phyloP scores from a whole-genome alignment of 2,797 vertebrate genomes.

The Spea hammondii region DNA sequence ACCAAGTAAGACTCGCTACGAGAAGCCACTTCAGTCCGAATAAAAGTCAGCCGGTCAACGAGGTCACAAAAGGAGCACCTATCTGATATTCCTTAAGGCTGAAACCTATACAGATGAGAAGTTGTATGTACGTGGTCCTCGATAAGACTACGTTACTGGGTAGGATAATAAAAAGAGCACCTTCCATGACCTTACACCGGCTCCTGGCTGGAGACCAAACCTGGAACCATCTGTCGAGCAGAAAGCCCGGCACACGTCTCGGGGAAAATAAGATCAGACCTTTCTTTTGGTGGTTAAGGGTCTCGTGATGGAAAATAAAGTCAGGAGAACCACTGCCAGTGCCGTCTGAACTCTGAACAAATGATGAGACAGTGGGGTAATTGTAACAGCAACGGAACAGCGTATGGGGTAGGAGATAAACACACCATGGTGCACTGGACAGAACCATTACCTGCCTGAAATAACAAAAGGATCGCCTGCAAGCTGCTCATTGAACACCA shows the following conservation, averaged over 20 bases:
- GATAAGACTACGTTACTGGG: no score
- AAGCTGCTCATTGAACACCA: no score
- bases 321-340: conserved; percentile 5
- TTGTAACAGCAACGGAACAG: conserved; percentile 3
- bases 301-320: not conserved
- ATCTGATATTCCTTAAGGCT: no score
- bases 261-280: conserved; percentile 13
- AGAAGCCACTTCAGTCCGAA: no score
- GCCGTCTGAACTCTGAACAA: conserved; percentile 16
- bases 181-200: no score
- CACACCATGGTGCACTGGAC: not conserved
- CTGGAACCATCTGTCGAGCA: conserved; percentile 29
- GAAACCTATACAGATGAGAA: no score
- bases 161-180: no score
- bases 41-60: no score
- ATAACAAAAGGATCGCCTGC: no score
- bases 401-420: not conserved
- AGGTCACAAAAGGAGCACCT: no score
- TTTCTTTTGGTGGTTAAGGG: conserved; percentile 5
- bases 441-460: conserved; percentile 15
- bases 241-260: conserved; percentile 2
- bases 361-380: conserved; percentile 4
- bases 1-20: no score
- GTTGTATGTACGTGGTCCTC: no score
- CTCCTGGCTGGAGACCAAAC: conserved; percentile 15